Conservation (phyloP, 2,113 vertebrate genomes). For the Lampris megalopsis region DNA sequence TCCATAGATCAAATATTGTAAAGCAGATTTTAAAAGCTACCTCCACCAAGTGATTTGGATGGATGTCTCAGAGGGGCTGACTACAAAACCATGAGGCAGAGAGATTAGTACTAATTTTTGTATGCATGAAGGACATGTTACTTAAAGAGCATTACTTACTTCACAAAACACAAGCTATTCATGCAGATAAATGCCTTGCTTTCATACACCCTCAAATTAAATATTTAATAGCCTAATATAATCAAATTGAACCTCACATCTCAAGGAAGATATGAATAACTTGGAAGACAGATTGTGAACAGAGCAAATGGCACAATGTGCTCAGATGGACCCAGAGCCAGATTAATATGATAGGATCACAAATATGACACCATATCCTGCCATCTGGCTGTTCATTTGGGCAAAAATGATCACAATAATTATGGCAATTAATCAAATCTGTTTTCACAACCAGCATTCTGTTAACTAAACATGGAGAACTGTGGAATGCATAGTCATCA, state of each 20-base stretch:
- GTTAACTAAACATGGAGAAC: constrained; percentile 70
- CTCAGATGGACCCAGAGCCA: constrained; percentile 78
- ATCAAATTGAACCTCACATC: constrained; percentile 75
- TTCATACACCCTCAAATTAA: constrained; percentile 79
- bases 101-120: constrained; percentile 77
- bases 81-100: constrained; percentile 60
- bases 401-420: constrained; percentile 84
- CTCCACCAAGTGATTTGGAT: constrained; percentile 40
- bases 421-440: constrained; percentile 83
- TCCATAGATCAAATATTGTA: constrained; percentile 15
- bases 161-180: constrained; percentile 82
- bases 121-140: constrained; percentile 84
- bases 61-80: constrained; percentile 44
- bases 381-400: constrained; percentile 83
- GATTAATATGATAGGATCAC: constrained; percentile 81
- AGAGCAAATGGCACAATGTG: constrained; percentile 72
- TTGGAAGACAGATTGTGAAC: constrained; percentile 75
- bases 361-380: constrained; percentile 81
- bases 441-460: constrained; percentile 80
- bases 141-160: constrained; percentile 84
- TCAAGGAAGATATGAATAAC: constrained; percentile 63
- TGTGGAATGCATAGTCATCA: constrained; percentile 49
- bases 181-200: constrained; percentile 85
- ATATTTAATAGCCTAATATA: constrained; percentile 84
- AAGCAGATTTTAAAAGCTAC: constrained; percentile 38